Conservation (phyloP, 1,140 invertebrate genomes). For the Laodelphax striatellus region DNA sequence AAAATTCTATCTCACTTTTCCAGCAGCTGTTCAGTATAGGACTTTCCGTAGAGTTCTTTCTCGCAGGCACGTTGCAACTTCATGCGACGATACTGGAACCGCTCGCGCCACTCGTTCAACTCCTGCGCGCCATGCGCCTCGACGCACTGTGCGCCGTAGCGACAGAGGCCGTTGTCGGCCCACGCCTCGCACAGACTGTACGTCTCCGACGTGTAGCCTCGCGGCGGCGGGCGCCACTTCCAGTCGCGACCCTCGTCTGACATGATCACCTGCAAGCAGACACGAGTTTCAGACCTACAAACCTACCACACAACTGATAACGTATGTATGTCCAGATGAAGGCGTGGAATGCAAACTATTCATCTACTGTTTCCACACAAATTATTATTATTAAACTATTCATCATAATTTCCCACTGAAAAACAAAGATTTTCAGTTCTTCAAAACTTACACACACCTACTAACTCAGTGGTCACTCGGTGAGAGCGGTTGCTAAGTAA, state of each 20-base stretch:
- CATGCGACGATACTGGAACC: constrained; percentile 52
- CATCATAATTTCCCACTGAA: too few relatives aligned
- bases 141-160: constrained; percentile 58
- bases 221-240: constrained; percentile 54
- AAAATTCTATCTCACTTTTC: constrained; percentile 35
- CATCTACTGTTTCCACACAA: too few relatives aligned
- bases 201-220: constrained; percentile 43
- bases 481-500: too few relatives aligned
- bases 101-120: constrained; percentile 59
- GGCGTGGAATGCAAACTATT: too few relatives aligned
- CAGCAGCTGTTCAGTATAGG: constrained; percentile 51
- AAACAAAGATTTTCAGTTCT: too few relatives aligned
- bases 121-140: constrained; percentile 62
- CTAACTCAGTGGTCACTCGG: too few relatives aligned
- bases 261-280: constrained; percentile 36
- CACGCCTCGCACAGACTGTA: constrained; percentile 42
- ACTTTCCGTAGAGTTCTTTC: constrained; percentile 52
- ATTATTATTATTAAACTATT: too few relatives aligned
- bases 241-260: constrained; percentile 57
- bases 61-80: constrained; percentile 51
- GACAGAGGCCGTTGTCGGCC: constrained; percentile 40
- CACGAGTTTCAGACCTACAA: too few relatives aligned
- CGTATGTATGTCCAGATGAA: too few relatives aligned
- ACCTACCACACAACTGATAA: too few relatives aligned
- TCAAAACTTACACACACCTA: too few relatives aligned